These are phyloP conservation scores for Drosophila setosimentum DNA, from an alignment of 2,888 invertebrate genomes.

Conservation along the genomic window DNA sequence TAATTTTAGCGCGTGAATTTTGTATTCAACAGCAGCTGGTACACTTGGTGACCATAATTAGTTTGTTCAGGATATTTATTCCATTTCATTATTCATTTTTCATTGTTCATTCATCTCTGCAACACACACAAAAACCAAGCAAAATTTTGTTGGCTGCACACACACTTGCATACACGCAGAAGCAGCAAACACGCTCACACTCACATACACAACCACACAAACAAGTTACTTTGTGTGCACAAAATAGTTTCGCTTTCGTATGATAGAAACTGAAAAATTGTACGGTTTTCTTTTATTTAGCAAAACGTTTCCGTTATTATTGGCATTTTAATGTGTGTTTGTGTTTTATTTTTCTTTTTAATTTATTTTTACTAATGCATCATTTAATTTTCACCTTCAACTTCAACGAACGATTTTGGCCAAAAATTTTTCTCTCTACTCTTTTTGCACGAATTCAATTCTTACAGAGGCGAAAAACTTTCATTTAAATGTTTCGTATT, in stretches of 20 bases:
- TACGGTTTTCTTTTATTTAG: constrained; percentile 27
- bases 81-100: constrained; percentile 56
- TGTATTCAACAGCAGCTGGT: constrained; percentile 50
- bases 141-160: constrained; percentile 32
- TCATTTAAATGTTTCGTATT: constrained; percentile 60
- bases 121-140: constrained; percentile 40
- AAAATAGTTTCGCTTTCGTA: constrained; percentile 60
- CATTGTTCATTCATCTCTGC: constrained; percentile 47
- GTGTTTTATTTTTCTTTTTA: constrained; percentile 24
- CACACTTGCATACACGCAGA: constrained; percentile 21
- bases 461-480: constrained; percentile 62
- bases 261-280: constrained; percentile 22
- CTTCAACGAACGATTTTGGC: constrained; percentile 46
- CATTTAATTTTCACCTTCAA: constrained; percentile 61
- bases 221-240: constrained; percentile 50
- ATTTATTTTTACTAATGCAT: constrained; percentile 36
- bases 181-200: constrained; percentile 16
- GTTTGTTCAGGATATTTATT: constrained; percentile 42
- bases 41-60: constrained; percentile 56
- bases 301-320: constrained; percentile 27
- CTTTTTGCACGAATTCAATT: constrained; percentile 65
- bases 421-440: constrained; percentile 60
- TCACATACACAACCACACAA: constrained; percentile 31
- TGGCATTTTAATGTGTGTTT: constrained; percentile 35
- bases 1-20: constrained; percentile 61